phyloP scores from a whole-genome alignment of 2,888 invertebrate genomes.

The Dynastes tityus region DNA sequence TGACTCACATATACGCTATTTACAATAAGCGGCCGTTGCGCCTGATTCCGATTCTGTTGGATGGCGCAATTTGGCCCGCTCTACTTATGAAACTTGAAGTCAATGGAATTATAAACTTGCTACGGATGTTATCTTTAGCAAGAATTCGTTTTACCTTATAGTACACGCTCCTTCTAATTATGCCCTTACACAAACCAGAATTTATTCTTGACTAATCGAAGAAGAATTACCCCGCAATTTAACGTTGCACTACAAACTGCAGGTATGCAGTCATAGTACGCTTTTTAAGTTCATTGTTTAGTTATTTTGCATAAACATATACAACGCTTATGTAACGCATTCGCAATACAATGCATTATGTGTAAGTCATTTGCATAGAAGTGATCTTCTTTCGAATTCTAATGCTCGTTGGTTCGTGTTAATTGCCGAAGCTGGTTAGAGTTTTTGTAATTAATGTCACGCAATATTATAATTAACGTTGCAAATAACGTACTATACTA shows the following conservation, averaged over 20 bases:
- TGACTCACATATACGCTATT: too few species aligned
- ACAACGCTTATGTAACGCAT: neutral
- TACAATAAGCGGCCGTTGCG: too few species aligned
- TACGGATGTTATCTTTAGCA: too few species aligned
- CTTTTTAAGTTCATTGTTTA: slow-evolving; percentile 13
- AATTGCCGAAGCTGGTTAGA: slow-evolving; percentile 5
- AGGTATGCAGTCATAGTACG: neutral
- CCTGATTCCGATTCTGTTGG: too few species aligned
- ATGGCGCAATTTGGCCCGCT: too few species aligned
- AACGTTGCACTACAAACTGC: slow-evolving; percentile 15
- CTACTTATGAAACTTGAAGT: too few species aligned
- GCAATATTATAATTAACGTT: slow-evolving; percentile 27
- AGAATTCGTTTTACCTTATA: too few species aligned
- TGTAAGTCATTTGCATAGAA: slow-evolving; percentile 32
- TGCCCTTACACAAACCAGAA: neutral
- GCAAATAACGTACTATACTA: neutral
- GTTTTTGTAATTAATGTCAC: slow-evolving; percentile 18
- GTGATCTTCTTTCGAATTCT: neutral
- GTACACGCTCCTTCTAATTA: neutral
- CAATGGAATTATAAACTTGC: too few species aligned
- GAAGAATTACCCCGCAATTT: neutral
- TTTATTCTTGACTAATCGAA: slow-evolving; percentile 13
- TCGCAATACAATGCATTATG: slow-evolving; percentile 16
- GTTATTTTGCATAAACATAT: too few species aligned
- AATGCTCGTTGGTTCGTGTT: slow-evolving; percentile 21